phyloP scores from a whole-genome alignment of 1,140 invertebrate species.

The Caenorhabditis inopinata region DNA sequence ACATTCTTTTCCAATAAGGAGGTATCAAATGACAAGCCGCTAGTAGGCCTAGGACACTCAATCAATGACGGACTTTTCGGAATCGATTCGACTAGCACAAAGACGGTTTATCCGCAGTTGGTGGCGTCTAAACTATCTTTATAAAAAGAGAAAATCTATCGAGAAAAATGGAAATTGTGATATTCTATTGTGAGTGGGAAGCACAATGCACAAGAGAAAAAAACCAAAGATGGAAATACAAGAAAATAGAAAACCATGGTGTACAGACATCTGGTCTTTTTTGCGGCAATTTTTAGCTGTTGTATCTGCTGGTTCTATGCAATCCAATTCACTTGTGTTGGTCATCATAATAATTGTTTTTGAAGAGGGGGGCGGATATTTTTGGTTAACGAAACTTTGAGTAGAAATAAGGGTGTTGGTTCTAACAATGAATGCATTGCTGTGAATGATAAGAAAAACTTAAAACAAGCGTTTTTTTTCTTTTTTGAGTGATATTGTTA shows the following conservation, averaged over 20 bases:
- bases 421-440: too few species aligned
- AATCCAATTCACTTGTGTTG: too few species aligned
- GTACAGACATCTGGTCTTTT: slow-evolving; percentile 11
- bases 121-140: slow-evolving; percentile 3
- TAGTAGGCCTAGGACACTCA: not conserved
- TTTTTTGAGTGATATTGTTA: too few species aligned
- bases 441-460: too few species aligned
- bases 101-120: not conserved
- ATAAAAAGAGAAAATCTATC: not conserved
- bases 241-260: not conserved
- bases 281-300: not conserved
- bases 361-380: too few species aligned
- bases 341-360: too few species aligned
- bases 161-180: slow-evolving; percentile 7
- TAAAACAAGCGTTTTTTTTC: too few species aligned
- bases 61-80: not conserved
- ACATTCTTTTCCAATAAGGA: not conserved
- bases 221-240: not conserved
- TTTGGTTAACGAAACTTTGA: not conserved
- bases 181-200: not conserved
- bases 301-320: slow-evolving; percentile 16
- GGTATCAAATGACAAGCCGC: not conserved
- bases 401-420: not conserved
- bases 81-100: not conserved
- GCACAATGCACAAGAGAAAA: not conserved